Evolutionary conservation across 1,140 invertebrate species (phyloP), one percentile per base, ranked within the genome.

Genomic region (Antheraea mylitta): DNA sequence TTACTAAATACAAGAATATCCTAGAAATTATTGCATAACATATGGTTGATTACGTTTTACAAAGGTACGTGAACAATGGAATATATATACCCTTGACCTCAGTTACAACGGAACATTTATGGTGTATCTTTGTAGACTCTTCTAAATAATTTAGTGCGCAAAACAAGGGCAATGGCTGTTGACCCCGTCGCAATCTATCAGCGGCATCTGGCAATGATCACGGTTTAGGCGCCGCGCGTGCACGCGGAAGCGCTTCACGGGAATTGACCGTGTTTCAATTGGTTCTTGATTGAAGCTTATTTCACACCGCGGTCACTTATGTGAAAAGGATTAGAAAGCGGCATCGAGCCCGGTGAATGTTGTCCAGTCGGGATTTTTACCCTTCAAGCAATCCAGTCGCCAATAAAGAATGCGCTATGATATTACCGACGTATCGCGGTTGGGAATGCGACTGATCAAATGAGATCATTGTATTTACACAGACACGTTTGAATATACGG

Each of bases 141-240:
- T 74, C 66, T 80, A 77, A 83, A 83, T 84, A 86, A 83, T 83
- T 86, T 81, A 82, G 81, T 87, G 79, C 79, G 83, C 82, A 86
- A 87, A 88, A 87, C 82, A 89, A 86, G 85, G 82, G 81, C 87
- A 86, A 74, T 88, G 86, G 86, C 85, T 89, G 85, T 89, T 89
- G 89, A 91, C 87, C 87, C 87, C 87, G 86, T 85, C 84, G 81
- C 82, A 80, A 83, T 86, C 83, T 86, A 90, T 88, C 77, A 75
- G 74, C 80, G 81, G 85, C 89, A 89, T 89, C 87, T 91, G 89
- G 87, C 87, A 87, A 87, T 89, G 82, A 88, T 89, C 87, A 83
- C 83, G 78, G 81, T 62, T 71, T 81, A 86, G 81, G 78, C 80
- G 81, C 81, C 71, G 74, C 64, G 74, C 76, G 75, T 79, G 77